These are phyloP conservation scores for Trachythela sp. DNA, from an alignment of 64 coral and sea anemone species.

Conservation along the genomic window DNA sequence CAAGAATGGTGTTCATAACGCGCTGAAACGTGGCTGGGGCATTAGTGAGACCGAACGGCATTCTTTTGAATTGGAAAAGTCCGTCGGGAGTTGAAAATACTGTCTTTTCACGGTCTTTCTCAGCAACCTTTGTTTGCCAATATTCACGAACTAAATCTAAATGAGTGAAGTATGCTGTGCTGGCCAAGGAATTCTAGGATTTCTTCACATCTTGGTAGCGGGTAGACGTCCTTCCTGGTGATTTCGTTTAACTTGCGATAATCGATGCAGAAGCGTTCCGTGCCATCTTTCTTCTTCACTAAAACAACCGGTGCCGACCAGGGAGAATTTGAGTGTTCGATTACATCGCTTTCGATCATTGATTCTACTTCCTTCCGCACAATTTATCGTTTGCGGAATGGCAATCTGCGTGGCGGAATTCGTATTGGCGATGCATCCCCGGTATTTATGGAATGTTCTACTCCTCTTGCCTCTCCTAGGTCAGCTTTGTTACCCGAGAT, in stretches of 20 bases:
- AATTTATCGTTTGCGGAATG: too few relatives aligned
- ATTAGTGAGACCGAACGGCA: conserved; percentile 38
- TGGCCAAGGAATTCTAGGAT: conserved; percentile 24
- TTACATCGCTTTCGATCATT: too few relatives aligned
- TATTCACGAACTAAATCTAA: conserved; percentile 46
- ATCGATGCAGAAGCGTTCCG: conserved; percentile 20
- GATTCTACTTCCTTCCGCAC: too few relatives aligned
- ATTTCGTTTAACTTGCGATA: too few relatives aligned
- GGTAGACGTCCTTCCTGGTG: conserved; percentile 43
- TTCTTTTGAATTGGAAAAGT: conserved; percentile 31
- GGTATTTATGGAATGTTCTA: too few relatives aligned
- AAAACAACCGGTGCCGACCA: conserved; percentile 30
- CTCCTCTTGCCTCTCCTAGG: too few relatives aligned
- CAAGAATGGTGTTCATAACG: too few relatives aligned
- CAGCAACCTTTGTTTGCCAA: conserved; percentile 44
- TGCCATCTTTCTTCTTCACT: conserved; percentile 24
- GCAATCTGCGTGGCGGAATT: too few relatives aligned
- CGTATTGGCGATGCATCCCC: too few relatives aligned
- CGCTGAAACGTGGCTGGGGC: too few relatives aligned
- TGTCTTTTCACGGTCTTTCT: conserved; percentile 45
- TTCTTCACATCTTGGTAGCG: conserved; percentile 41
- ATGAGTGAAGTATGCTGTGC: too few relatives aligned
- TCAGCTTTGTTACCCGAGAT: conserved; percentile 7
- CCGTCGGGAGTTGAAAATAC: conserved; percentile 48
- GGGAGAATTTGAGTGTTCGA: too few relatives aligned